phyloP scores from a whole-genome alignment of 1,140 invertebrate species.

The Apocrypta bakeri region DNA sequence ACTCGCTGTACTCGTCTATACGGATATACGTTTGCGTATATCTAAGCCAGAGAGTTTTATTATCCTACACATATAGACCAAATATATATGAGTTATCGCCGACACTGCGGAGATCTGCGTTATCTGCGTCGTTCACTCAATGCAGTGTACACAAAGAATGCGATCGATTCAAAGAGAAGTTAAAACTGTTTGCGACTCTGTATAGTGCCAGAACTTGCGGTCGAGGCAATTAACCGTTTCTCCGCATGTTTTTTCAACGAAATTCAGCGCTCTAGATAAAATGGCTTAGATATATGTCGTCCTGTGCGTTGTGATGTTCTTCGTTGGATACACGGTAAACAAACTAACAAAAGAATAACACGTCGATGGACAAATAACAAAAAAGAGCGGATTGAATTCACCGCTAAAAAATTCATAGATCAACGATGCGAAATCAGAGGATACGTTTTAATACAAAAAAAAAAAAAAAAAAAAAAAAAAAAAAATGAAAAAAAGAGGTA shows the following conservation, averaged over 20 bases:
- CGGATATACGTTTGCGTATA: neutral
- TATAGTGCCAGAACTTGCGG: too few relatives aligned
- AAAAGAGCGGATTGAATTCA: neutral
- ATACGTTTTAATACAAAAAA: neutral
- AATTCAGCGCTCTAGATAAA: neutral
- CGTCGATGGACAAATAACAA: neutral
- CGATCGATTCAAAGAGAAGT: neutral
- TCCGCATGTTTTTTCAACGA: neutral
- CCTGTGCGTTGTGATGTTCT: too few relatives aligned
- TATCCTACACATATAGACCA: neutral
- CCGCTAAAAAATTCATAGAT: constrained; percentile 15
- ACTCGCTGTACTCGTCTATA: too few relatives aligned
- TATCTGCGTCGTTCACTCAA: too few relatives aligned
- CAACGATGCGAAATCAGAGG: neutral
- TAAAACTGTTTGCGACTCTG: too few relatives aligned
- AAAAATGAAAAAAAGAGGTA: too few relatives aligned
- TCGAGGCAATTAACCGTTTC: neutral
- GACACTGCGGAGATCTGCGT: too few relatives aligned
- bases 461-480: too few relatives aligned
- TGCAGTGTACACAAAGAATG: neutral
- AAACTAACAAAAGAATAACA: neutral
- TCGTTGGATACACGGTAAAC: too few relatives aligned
- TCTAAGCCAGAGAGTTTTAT: neutral
- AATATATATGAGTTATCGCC: neutral
- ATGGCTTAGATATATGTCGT: neutral